phyloP scores from a whole-genome alignment of 2,888 invertebrate species.

The Hermaeophaga mercurialis region DNA sequence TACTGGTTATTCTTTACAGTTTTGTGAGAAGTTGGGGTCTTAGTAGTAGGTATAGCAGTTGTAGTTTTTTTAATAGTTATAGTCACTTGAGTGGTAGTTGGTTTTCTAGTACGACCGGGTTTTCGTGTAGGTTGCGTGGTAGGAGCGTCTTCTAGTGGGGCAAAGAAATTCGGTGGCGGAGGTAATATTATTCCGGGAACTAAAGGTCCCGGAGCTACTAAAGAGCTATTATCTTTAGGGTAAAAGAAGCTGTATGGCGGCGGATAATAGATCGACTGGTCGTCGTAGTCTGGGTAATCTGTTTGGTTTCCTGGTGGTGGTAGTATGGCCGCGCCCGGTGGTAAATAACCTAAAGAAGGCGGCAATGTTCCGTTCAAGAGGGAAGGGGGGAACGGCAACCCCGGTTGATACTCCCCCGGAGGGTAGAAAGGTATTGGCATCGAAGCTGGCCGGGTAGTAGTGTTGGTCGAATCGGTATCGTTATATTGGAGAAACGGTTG shows the following conservation, averaged over 20 bases:
- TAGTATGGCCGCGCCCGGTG: conserved; percentile 67
- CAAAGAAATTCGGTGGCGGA: conserved; percentile 87
- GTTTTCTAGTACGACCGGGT: conserved; percentile 34
- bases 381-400: conserved; percentile 63
- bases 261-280: conserved; percentile 89
- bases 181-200: conserved; percentile 88
- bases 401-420: conserved; percentile 55
- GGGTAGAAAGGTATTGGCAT: conserved; percentile 67
- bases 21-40: conserved; percentile 39
- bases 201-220: conserved; percentile 67
- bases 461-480: conserved; percentile 69
- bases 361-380: conserved; percentile 54
- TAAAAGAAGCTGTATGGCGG: conserved; percentile 88
- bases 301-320: conserved; percentile 59
- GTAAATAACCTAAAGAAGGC: conserved; percentile 61
- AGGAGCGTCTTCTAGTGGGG: conserved; percentile 64
- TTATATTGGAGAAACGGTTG: conserved; percentile 56
- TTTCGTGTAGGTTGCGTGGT: conserved; percentile 47
- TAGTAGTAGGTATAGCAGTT: conserved; percentile 54
- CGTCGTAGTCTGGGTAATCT: conserved; percentile 85
- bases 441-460: conserved; percentile 70
- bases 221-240: conserved; percentile 73
- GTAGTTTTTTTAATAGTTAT: conserved; percentile 46
- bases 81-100: conserved; percentile 35
- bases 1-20: conserved; percentile 40